Conservation (phyloP, 2,888 invertebrate species). For the Caenorhabditis wallacei region DNA sequence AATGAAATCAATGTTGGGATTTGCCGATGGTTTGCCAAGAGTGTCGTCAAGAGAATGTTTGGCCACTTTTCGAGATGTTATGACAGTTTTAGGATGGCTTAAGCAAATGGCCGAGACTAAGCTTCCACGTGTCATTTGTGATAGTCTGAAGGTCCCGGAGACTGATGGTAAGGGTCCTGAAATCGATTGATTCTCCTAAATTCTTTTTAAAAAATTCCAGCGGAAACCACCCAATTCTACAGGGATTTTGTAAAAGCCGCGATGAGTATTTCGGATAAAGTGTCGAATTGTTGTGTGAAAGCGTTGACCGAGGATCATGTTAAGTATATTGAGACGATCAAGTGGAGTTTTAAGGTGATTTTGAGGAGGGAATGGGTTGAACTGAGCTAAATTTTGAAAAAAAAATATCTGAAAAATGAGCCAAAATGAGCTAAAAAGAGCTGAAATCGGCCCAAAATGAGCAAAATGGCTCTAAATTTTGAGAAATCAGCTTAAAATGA, state of each 20-base stretch:
- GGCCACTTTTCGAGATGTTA: constrained; percentile 37
- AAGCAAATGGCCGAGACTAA: constrained; percentile 24
- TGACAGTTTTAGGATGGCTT: constrained; percentile 42
- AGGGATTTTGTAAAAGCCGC: constrained; percentile 29
- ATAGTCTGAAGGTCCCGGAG: constrained; percentile 22
- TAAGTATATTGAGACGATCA: constrained; percentile 23
- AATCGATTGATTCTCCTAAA: too few relatives aligned
- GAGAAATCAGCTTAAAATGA: too few relatives aligned
- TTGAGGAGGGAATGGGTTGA: neutral
- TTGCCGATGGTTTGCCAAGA: neutral
- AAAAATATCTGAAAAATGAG: too few relatives aligned
- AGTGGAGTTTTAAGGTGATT: constrained; percentile 14
- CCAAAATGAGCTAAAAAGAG: too few relatives aligned
- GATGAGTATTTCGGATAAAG: constrained; percentile 40
- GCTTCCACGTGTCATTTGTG: neutral
- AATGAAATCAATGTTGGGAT: neutral
- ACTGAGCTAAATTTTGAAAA: neutral
- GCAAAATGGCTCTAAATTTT: too few relatives aligned
- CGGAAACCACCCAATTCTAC: neutral
- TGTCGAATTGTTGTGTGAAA: constrained; percentile 28
- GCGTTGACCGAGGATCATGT: constrained; percentile 24
- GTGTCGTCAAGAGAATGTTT: neutral
- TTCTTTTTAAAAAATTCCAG: constrained; percentile 10
- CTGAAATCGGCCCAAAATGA: too few relatives aligned
- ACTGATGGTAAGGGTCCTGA: constrained; percentile 18